phyloP scores from a whole-genome alignment of 2,797 vertebrate species.

The Mionectes olivaceus region DNA sequence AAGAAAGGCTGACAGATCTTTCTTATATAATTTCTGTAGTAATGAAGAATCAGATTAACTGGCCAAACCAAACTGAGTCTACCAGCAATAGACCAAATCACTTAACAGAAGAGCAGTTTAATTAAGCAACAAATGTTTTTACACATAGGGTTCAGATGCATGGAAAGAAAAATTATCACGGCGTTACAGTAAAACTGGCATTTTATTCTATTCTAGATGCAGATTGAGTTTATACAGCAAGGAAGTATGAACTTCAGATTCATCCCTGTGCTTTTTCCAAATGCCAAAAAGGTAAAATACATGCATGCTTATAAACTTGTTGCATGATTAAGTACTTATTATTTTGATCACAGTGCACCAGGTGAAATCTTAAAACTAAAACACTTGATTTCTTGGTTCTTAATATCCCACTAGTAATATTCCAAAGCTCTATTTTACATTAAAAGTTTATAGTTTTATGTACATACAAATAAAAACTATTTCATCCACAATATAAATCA shows the following conservation, averaged over 20 bases:
- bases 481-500: constrained; percentile 29
- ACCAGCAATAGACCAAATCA: background rate
- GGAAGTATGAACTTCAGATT: constrained; percentile 95
- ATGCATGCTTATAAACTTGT: background rate
- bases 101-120: background rate
- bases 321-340: background rate
- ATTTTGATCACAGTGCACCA: constrained; percentile 24
- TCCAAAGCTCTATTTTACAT: background rate
- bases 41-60: background rate
- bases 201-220: constrained; percentile 85
- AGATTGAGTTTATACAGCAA: constrained; percentile 96
- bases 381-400: background rate
- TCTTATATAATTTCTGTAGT: constrained; percentile 16
- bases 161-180: background rate
- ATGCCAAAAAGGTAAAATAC: constrained; percentile 85
- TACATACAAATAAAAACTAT: constrained; percentile 36
- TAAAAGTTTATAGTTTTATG: background rate
- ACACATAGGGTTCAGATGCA: background rate
- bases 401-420: constrained; percentile 9
- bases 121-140: background rate
- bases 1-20: background rate
- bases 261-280: constrained; percentile 92
- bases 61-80: background rate
- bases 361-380: constrained; percentile 33
- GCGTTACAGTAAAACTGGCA: background rate